phyloP scores from a whole-genome alignment of 2,888 invertebrate species.

The Malacosoma neustria region DNA sequence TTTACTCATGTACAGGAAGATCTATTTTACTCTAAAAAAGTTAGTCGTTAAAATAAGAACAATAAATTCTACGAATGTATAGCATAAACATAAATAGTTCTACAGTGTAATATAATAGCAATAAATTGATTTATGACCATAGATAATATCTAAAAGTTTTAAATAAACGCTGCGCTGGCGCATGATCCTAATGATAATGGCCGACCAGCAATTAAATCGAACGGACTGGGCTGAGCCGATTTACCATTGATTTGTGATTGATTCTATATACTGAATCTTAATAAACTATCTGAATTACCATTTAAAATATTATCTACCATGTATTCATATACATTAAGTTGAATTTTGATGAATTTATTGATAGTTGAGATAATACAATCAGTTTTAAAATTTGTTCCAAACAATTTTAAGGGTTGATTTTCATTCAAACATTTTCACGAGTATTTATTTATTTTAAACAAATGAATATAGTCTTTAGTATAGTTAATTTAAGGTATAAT shows the following conservation, averaged over 20 bases:
- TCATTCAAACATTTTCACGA: background rate
- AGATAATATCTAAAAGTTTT: background rate
- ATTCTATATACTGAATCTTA: slow-evolving; percentile 36
- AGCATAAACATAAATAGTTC: too few relatives aligned
- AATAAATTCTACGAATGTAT: too few relatives aligned
- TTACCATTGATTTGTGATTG: slow-evolving; percentile 68
- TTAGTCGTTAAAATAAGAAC: too few relatives aligned
- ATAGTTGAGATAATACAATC: background rate
- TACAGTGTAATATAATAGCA: background rate
- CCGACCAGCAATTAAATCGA: slow-evolving; percentile 52
- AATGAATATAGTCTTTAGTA: background rate
- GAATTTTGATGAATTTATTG: too few relatives aligned
- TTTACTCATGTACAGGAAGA: too few relatives aligned
- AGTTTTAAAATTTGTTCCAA: background rate
- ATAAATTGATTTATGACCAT: background rate
- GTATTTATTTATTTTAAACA: background rate
- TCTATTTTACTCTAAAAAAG: too few relatives aligned
- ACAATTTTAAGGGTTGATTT: background rate
- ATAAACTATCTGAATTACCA: background rate
- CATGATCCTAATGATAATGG: slow-evolving; percentile 39
- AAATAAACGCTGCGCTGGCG: background rate
- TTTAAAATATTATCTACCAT: too few relatives aligned
- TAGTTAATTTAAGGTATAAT: background rate
- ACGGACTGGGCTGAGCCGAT: slow-evolving; percentile 50
- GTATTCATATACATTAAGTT: too few relatives aligned